phyloP scores from a whole-genome alignment of 2,797 vertebrate species.

The Valencia hispanica region DNA sequence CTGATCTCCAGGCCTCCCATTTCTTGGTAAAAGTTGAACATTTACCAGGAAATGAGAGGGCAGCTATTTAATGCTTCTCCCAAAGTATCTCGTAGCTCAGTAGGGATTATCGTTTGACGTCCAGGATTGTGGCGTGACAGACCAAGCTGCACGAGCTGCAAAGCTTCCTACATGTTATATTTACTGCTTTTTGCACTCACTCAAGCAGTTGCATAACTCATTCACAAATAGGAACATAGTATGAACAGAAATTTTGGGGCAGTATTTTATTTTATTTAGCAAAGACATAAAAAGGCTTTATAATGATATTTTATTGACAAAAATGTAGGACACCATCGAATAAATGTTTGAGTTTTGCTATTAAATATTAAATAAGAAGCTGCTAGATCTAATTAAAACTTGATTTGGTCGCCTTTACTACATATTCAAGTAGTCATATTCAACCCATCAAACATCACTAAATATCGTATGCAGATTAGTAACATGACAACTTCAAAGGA shows the following conservation, averaged over 20 bases:
- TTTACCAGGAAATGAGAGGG: neutral
- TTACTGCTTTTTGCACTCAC: neutral
- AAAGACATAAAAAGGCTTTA: neutral
- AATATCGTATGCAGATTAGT: slow-evolving; percentile 51
- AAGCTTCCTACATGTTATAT: neutral
- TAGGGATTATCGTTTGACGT: too few species aligned
- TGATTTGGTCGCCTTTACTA: neutral
- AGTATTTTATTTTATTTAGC: slow-evolving; percentile 1
- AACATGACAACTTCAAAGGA: slow-evolving; percentile 29
- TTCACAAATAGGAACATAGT: neutral
- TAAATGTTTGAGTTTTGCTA: neutral
- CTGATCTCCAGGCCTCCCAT: neutral
- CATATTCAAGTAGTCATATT: neutral
- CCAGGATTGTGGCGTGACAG: too few species aligned
- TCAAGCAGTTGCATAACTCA: neutral
- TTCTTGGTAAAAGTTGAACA: neutral
- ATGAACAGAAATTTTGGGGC: neutral
- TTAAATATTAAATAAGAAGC: neutral
- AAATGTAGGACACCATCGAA: neutral
- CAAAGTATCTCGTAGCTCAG: too few species aligned
- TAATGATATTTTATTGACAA: neutral
- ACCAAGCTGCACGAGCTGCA: too few species aligned
- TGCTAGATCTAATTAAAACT: neutral
- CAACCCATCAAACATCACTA: neutral
- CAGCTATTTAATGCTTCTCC: too few species aligned